Evolutionary conservation across 2,888 invertebrate species (phyloP), one percentile per base, ranked within the genome.

Genomic region (Bellardia pandia): DNA sequence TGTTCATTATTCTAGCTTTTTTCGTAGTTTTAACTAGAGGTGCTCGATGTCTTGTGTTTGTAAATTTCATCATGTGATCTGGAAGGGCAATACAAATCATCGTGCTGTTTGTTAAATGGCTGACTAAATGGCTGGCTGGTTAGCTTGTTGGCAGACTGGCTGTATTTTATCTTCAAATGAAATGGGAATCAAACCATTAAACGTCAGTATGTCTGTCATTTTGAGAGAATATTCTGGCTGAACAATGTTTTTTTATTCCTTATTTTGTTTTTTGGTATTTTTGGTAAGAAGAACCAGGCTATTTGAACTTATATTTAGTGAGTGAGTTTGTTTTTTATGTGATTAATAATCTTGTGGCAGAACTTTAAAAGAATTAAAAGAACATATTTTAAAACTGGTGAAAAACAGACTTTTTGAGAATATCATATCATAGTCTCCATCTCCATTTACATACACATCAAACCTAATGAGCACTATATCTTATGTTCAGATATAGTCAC

Each of bases 201-300:
- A 77, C 62, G 84, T 87, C 87, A 64, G 69, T 16, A 42, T 78
- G 87, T 87, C 84, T 87, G 78, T 87, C 84, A 86, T 66, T 83
- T 72, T 51, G 14, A 66, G 37, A 51, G 53, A 83, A 80, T 60
- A 37, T 83, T 58, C 45, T 56, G 53, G 7, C 58, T 69, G 3
- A 8, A 30, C n/a, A 58, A 37, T 62, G 23, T 42, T 48, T 75
- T 51, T 37, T 60, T 13, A 30, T 62, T 48, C 45, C 23, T 3
- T 9, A 16, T 37, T 64, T 23, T 23, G 23, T 23, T 23, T 23
- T 11, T 33, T 30, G n/a, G n/a, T n/a, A n/a, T 33, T 53, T 64
- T 60, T 71, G 37, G 71, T 64, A 53, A 71, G 3, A 53, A 72
- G 48, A 78, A 79, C 3, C 14, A 56, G 74, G 11, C 56, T 23